Evolutionary conservation across 2,797 vertebrate genomes (phyloP), one percentile per base, ranked within the genome.

Genomic region (Lepus townsendii): DNA sequence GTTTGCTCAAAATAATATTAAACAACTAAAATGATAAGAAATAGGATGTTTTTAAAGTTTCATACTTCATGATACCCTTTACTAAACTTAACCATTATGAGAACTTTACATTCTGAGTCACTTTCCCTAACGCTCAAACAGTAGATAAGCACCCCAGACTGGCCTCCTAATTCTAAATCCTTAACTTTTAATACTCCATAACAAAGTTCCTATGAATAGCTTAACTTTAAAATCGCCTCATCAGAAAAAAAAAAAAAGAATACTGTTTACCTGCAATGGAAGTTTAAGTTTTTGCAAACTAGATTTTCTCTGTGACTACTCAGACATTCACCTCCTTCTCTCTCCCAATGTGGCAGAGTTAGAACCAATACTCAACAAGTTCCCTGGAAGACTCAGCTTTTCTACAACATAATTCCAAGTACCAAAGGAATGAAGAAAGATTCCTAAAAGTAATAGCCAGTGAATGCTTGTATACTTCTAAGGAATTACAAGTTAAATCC

Each of bases 1-100:
- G 54, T 77, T 80, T 88, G 86, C 35, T 96, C 12, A 86, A 93
- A 82, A 85, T 22, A 79, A 78, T 12, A 94, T 42, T 47, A 2
- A 88, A 7, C 30, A 72, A 35, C 17, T 68, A 90, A 92, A 91
- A 66, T 16, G 30, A 65, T 75, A 79, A 77, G 73, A 75, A 63
- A 42, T 52, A 65, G 32, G n/a, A 71, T 19, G 12, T 35, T 0
- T 62, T 65, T 30, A 60, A 16, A 65, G n/a, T 5, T 88, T 65
- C 52, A 30, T 0, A 71, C 12, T 24, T 83, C 54, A 84, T 2
- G 60, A 87, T 76, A 54, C 1, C 1, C 27, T 32, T 65, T 54
- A 75, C 30, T 83, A 90, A 92, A 62, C 24, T 19, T 50, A 86
- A 78, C 57, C 30, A 71, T 27, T 71, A 24, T 20, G 7, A 32